Conservation (phyloP, 64 coral and sea anemone species). For the Montipora foliosa region DNA sequence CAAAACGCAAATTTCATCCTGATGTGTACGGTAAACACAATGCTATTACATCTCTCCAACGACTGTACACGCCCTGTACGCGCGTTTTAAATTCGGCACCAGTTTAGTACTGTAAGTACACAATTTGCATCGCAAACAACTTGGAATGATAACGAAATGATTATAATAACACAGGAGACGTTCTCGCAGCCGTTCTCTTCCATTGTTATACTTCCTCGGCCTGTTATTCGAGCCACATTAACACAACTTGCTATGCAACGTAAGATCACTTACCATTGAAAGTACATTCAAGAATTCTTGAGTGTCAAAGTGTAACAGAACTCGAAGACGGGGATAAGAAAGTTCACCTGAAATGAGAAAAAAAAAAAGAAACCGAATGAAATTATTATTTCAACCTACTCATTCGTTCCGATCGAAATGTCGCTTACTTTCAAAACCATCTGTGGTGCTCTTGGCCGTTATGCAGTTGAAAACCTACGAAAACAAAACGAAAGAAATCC, state of each 20-base stretch:
- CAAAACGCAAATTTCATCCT: too few species aligned
- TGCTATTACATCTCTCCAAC: too few species aligned
- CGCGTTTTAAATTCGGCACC: too few species aligned
- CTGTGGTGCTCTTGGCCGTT: slow-evolving; percentile 37
- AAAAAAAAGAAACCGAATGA: background rate
- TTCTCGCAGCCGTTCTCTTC: too few species aligned
- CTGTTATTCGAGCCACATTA: too few species aligned
- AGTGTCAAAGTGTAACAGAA: slow-evolving; percentile 83
- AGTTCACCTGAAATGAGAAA: slow-evolving; percentile 22
- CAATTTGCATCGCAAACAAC: too few species aligned
- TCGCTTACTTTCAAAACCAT: slow-evolving; percentile 71
- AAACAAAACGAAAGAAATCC: background rate
- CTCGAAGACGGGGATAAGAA: slow-evolving; percentile 81
- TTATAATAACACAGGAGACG: background rate
- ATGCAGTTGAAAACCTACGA: slow-evolving; percentile 73
- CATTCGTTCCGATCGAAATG: background rate
- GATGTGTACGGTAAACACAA: too few species aligned
- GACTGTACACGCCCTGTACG: too few species aligned
- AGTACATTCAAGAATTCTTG: slow-evolving; percentile 97
- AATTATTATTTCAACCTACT: background rate
- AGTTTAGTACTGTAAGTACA: too few species aligned
- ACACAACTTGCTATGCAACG: too few species aligned
- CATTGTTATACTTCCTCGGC: too few species aligned
- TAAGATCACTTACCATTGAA: slow-evolving; percentile 79
- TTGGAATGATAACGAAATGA: background rate